Evolutionary conservation across 2,113 vertebrate genomes (phyloP).

Genomic region (Leuciscus idus): DNA sequence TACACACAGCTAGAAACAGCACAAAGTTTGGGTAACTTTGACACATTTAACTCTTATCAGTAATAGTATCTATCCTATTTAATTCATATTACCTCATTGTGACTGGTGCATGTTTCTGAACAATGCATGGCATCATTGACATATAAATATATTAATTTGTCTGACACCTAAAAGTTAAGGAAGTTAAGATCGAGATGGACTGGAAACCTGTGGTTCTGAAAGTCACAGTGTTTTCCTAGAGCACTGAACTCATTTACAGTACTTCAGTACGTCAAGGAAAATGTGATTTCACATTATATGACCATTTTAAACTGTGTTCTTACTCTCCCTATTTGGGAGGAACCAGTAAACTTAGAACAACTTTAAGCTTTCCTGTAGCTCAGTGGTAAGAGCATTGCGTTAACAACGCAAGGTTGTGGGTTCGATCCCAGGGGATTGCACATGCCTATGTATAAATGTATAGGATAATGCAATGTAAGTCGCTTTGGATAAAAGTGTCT

Average conservation of each 20-base stretch:
- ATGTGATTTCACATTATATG: background rate
- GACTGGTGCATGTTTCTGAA: too few species aligned
- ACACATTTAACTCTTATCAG: background rate
- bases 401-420: too few species aligned
- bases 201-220: background rate
- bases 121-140: background rate
- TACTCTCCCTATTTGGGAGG: background rate
- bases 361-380: too few species aligned
- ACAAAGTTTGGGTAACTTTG: background rate
- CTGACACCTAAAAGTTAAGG: background rate
- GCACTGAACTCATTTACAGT: background rate
- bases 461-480: too few species aligned
- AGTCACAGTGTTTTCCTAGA: background rate
- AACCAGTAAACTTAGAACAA: background rate
- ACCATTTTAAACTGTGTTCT: background rate
- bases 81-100: background rate
- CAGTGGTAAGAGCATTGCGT: too few species aligned
- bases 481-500: too few species aligned
- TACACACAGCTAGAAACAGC: background rate
- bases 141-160: background rate
- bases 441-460: too few species aligned
- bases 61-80: background rate
- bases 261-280: background rate
- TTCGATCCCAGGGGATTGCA: too few species aligned
- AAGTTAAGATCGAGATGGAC: background rate